Evolutionary conservation across 1,140 invertebrate genomes (phyloP), one percentile per base, ranked within the genome.

Genomic region (Drosophila yakuba): DNA sequence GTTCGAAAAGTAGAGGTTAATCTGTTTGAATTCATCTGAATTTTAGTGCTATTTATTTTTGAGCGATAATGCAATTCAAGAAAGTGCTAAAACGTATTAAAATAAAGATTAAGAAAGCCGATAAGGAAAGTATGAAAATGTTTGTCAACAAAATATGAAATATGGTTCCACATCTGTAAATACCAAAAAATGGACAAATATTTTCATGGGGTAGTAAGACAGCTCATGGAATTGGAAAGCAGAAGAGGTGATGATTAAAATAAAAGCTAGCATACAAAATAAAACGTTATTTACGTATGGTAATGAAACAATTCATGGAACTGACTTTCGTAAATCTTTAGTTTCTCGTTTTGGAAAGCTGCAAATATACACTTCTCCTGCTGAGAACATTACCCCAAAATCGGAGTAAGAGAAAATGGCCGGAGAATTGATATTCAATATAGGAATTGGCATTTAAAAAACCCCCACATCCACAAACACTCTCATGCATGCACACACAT

Each of bases 361-460:
- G 5, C 5, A 28, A 15, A 23, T 12, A 8, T 7, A 8, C 28
- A 1, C 11, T 58, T 62, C 12, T 11, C 3, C 25, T 32, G 6
- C 12, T 14, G 17, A 69, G 72, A 66, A 55, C 57, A 20, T 50
- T 67, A 32, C 17, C 45, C 64, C 60, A 36, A 64, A 23, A 7
- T 32, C n/a, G 61, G 28, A 51, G 36, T 25, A 32, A 50, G 45
- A 17, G 45, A 67, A 67, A 64, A 66, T 66, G 45, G 64, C 36
- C 60, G 38, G 38, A 39, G 64, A 51, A 64, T 64, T 68, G 64
- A 68, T 68, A 66, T 66, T 66, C 39, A 66, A 66, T 66, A 66
- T 36, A 48, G 64, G 47, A 66, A 28, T 66, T 66, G 47, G 41
- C 47, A 66, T 67, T 58, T 14, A 52, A 43, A 64, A 68, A 44